These are phyloP conservation scores for Uloborus diversus DNA, from an alignment of 1,140 invertebrate genomes.

Conservation along the genomic window DNA sequence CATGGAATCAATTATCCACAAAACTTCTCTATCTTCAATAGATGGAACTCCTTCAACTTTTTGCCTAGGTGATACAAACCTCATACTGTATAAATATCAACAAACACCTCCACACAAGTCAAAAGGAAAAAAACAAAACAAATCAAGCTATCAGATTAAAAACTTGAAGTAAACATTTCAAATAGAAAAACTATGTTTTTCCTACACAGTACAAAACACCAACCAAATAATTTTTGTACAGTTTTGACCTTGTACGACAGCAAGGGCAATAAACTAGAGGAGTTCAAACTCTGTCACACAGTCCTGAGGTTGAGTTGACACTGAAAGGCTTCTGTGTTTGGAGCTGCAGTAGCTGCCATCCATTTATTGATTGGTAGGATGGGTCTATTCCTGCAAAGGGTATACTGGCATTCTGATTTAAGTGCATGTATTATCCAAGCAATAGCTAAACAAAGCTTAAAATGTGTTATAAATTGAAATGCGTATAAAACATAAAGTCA, in stretches of 20 bases:
- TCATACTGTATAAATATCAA: slow-evolving; percentile 41
- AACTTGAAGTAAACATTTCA: not conserved
- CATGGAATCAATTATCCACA: slow-evolving; percentile 41
- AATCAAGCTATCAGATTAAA: not conserved
- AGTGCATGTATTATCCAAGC: no score
- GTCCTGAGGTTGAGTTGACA: slow-evolving; percentile 2
- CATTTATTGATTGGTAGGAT: slow-evolving; percentile 43
- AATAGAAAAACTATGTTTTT: not conserved
- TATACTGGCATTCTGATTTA: no score
- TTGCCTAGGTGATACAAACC: slow-evolving; percentile 1
- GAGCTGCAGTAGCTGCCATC: slow-evolving; percentile 39
- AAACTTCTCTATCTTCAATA: slow-evolving; percentile 7
- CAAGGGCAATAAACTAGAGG: slow-evolving; percentile 9
- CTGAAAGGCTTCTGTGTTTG: slow-evolving; percentile 27
- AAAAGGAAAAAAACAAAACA: not conserved
- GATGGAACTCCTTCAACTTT: slow-evolving; percentile 17
- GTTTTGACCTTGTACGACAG: slow-evolving; percentile 13
- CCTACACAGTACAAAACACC: not conserved
- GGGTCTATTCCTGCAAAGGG: slow-evolving; percentile 22
- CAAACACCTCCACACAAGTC: slow-evolving; percentile 17
- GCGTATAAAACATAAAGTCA: no score
- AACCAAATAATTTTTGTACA: not conserved
- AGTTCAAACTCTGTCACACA: not conserved
- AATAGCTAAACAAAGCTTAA: no score
- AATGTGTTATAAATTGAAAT: no score